Evolutionary conservation across 1,140 invertebrate species (phyloP).

Genomic region (Brachionus koreanus): DNA sequence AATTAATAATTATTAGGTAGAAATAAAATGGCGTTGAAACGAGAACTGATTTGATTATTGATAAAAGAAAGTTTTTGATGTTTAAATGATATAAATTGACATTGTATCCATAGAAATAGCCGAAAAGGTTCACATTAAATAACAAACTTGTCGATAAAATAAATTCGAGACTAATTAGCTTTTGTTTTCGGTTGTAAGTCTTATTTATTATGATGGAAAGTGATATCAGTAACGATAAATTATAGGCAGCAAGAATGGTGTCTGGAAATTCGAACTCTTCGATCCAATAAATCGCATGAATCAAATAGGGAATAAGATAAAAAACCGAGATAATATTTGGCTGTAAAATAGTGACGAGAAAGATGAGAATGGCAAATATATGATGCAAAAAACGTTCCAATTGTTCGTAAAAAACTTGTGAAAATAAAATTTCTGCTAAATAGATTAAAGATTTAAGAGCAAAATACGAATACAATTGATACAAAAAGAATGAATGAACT

Average conservation of each 20-base stretch:
- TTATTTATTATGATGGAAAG: background rate
- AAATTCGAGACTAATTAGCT: background rate
- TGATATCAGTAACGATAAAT: background rate
- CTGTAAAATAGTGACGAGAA: background rate
- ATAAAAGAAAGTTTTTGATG: background rate
- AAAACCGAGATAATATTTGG: background rate
- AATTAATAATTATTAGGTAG: background rate
- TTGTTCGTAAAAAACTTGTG: background rate
- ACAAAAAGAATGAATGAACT: background rate
- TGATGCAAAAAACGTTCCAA: conserved; percentile 10
- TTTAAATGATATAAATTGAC: background rate
- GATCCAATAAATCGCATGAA: conserved; percentile 2
- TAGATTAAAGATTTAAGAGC: background rate
- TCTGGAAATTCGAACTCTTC: background rate
- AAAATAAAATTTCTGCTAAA: background rate
- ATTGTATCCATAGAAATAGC: conserved; percentile 1
- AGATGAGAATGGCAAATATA: background rate
- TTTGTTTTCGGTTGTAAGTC: background rate
- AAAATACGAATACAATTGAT: conserved; percentile 15
- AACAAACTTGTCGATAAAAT: background rate
- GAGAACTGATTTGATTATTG: background rate
- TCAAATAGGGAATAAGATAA: background rate
- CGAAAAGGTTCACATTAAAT: conserved; percentile 13
- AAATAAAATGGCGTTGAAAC: background rate
- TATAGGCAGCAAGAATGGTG: background rate